phyloP scores from a whole-genome alignment of 2,113 vertebrate genomes.

The Notarius lentiginosus region DNA sequence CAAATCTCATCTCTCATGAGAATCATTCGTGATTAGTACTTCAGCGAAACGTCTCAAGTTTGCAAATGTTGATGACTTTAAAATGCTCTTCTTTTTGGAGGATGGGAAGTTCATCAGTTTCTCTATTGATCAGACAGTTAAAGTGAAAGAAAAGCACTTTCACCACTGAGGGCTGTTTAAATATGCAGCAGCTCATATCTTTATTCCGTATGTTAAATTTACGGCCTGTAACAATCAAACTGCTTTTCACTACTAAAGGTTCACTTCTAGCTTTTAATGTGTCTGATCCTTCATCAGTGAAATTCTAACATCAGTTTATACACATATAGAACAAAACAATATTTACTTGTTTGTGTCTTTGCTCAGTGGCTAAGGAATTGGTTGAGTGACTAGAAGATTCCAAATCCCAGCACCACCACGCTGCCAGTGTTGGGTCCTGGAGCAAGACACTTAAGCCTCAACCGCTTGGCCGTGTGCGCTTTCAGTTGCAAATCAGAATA shows the following conservation, averaged over 20 bases:
- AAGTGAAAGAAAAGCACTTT: background rate
- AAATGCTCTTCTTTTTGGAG: conserved; percentile 2
- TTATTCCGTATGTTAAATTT: background rate
- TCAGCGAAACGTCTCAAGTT: conserved; percentile 1
- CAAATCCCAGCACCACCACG: background rate
- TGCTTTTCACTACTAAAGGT: background rate
- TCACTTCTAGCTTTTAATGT: background rate
- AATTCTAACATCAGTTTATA: background rate
- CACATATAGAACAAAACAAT: background rate
- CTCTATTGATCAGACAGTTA: conserved; percentile 21
- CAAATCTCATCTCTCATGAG: background rate
- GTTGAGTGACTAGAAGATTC: background rate
- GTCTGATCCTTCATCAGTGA: background rate
- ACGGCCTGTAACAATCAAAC: background rate
- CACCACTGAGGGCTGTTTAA: background rate
- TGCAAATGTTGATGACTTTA: conserved; percentile 15
- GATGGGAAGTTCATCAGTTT: conserved; percentile 1
- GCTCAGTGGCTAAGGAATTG: background rate
- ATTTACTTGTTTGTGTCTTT: background rate
- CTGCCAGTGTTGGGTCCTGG: background rate
- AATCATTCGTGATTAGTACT: background rate
- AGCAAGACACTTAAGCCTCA: background rate
- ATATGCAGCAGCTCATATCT: conserved; percentile 12
- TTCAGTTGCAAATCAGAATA: background rate
- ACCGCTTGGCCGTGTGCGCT: background rate